phyloP scores from a whole-genome alignment of 2,113 vertebrate genomes.

The Eupsittula cactorum region DNA sequence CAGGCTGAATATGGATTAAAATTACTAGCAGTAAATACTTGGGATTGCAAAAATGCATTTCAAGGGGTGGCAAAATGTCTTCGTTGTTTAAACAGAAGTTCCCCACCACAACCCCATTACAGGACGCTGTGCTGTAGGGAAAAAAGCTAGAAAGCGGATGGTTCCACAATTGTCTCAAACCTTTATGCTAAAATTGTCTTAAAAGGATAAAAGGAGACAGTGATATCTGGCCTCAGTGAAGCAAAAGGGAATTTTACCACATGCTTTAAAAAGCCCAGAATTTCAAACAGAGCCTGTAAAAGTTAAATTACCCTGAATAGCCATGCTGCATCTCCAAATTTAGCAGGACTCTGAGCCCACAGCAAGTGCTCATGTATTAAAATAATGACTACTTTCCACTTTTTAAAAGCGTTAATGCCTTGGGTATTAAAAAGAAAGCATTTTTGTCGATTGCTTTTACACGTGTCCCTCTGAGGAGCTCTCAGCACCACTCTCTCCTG shows the following conservation, averaged over 20 bases:
- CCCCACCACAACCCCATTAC: background rate
- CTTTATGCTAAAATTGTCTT: background rate
- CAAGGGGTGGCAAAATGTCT: background rate
- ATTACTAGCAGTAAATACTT: background rate
- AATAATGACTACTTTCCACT: background rate
- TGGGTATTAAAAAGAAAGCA: background rate
- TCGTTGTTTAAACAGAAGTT: background rate
- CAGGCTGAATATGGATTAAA: background rate
- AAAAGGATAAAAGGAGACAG: slow-evolving; percentile 30
- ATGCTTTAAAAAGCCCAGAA: slow-evolving; percentile 17
- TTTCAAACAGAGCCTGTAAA: slow-evolving; percentile 33
- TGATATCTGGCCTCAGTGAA: slow-evolving; percentile 14
- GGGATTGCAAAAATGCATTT: background rate
- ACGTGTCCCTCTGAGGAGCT: background rate
- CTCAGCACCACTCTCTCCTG: background rate
- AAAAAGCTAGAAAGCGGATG: background rate
- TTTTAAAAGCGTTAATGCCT: background rate
- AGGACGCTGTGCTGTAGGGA: background rate
- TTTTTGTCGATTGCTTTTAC: background rate
- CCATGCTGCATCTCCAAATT: background rate
- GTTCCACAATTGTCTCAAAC: background rate
- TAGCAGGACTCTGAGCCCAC: slow-evolving; percentile 34
- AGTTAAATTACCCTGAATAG: slow-evolving; percentile 41
- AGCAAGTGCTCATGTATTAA: background rate
- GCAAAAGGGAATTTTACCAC: slow-evolving; percentile 45